A percentile compares a stretch with the other conserved stretches of the same genome.
phyloP scores from a whole-genome alignment of 1,140 invertebrate species.

The Drosophila gunungcola region DNA sequence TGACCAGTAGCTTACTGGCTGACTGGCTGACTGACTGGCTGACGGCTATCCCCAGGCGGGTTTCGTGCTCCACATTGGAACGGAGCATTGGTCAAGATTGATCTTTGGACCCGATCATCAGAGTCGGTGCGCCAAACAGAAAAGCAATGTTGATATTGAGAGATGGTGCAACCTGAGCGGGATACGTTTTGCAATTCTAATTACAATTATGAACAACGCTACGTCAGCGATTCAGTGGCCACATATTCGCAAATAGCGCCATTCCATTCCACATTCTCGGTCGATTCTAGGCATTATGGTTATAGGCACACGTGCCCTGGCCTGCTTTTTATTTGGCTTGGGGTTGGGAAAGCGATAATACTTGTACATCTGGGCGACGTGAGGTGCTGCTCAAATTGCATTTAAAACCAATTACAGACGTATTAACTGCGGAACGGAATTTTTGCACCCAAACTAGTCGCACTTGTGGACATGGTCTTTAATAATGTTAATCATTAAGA shows the following conservation, averaged over 20 bases:
- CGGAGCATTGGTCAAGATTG: conserved; percentile 37
- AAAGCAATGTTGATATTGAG: conserved; percentile 7
- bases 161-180: conserved; percentile 14
- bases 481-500: background rate
- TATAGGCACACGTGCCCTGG: conserved; percentile 36
- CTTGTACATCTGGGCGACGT: conserved; percentile 35
- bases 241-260: conserved; percentile 3
- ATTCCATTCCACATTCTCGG: background rate
- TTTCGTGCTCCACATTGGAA: conserved; percentile 60
- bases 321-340: conserved; percentile 26
- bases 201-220: conserved; percentile 19
- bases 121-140: conserved; percentile 36
- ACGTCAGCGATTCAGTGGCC: background rate
- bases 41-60: background rate
- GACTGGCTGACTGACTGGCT: conserved; percentile 7
- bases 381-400: conserved; percentile 36
- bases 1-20: background rate
- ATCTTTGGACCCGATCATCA: conserved; percentile 73
- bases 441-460: conserved; percentile 2
- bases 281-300: conserved; percentile 15
- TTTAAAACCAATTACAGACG: conserved; percentile 14
- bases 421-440: conserved; percentile 5
- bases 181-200: conserved; percentile 37
- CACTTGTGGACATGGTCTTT: background rate
- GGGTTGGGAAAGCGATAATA: conserved; percentile 25